Base-by-base conservation (phyloP, 2,888 invertebrate species). In the Laothoe populi region DNA sequence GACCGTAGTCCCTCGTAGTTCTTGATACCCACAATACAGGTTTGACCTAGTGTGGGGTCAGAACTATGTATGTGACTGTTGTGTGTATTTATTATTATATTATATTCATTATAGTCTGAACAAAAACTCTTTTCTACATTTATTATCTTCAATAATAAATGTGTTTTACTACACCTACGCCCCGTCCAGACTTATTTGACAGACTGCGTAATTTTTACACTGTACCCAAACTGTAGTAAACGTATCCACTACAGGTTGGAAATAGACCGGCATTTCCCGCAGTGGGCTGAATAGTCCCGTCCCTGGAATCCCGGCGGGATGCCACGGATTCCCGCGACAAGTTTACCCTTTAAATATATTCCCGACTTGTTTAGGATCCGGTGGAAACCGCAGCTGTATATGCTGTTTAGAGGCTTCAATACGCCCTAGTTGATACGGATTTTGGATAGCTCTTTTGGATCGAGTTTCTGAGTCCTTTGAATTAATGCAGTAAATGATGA, bases 341-440 rank as follows among this genome's bases (percentile, higher is more conserved):
- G 53, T 64, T 68, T 68, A 77, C 74, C 75, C 77, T 75, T 78
- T 73, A 75, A 72, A 77, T 70, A 70, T 73, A 75, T 70, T 58
- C 60, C 45, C n/a, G 57, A 21, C 42, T 60, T 62, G 24, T 61
- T 61, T 16, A 31, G 13, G 26, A 24, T 53, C 19, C 19, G 53
- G 21, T 48, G 31, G 19, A 53, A 53, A 35, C 53, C 35, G 35
- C 53, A 53, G 35, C 31, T 53, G 35, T 35, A 35, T 31, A 19
- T 26, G 48, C 13, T 38, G 48, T 24, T 21, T 46, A 46, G n/a
- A 11, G 4, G 48, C 24, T 24, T 48, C 48, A 26, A 24, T 7
- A n/a, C 26, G 24, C 24, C 24, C 24, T 48, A 24, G 24, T 48
- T 48, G 24, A 48, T 26, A 24, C 24, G 48, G 48, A 48, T 48